A percentile compares a stretch with the other conserved stretches of the same genome.
Evolutionary conservation across 2,888 invertebrate genomes (phyloP).

Genomic region (Augiades crinisus): DNA sequence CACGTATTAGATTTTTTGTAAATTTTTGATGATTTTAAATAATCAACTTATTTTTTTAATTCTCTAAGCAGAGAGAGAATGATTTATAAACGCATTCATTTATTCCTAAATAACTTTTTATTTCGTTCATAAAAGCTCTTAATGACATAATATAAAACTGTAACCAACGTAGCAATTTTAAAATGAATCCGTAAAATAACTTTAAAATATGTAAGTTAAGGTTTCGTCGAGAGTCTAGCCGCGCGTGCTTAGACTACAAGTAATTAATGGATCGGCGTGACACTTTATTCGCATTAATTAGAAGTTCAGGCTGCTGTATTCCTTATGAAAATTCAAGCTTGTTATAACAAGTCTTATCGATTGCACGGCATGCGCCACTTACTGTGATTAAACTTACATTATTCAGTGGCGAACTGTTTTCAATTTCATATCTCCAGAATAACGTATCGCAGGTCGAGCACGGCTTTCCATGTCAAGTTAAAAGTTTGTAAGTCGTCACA

Average conservation of each 20-base stretch:
- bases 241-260: slow-evolving; percentile 1
- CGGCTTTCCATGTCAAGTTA: background rate
- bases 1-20: too few species aligned
- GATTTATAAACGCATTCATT: too few species aligned
- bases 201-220: background rate
- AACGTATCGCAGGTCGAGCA: background rate
- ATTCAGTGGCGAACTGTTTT: slow-evolving; percentile 14
- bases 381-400: slow-evolving; percentile 20
- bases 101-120: too few species aligned
- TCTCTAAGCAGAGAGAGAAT: too few species aligned
- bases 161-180: too few species aligned
- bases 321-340: slow-evolving; percentile 11
- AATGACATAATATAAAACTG: background rate
- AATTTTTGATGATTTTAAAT: too few species aligned
- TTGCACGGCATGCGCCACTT: slow-evolving; percentile 9
- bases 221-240: background rate
- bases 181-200: background rate
- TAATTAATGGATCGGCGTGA: slow-evolving; percentile 6
- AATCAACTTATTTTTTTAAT: too few species aligned
- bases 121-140: too few species aligned
- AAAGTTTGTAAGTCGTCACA: background rate
- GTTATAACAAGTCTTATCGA: slow-evolving; percentile 10
- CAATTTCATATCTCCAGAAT: slow-evolving; percentile 11
- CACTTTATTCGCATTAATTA: slow-evolving; percentile 13
- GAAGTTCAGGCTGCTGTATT: background rate